These are phyloP conservation scores for Rhizomys pruinosus DNA, from an alignment of 2,113 vertebrate genomes.

Conservation along the genomic window DNA sequence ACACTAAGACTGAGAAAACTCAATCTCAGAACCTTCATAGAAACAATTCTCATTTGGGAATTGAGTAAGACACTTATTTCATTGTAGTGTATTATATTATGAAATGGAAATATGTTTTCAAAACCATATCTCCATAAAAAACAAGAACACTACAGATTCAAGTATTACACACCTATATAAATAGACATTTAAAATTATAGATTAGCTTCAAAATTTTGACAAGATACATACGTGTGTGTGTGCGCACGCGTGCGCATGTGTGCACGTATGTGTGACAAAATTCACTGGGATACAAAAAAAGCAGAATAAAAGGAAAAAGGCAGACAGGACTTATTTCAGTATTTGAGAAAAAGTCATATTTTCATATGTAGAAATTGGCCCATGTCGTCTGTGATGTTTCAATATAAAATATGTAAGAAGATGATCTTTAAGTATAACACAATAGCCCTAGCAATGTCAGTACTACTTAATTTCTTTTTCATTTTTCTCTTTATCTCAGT, in stretches of 20 bases:
- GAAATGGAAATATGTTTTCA: constrained; percentile 33
- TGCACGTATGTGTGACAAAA: constrained; percentile 48
- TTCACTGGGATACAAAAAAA: neutral
- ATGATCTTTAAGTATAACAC: neutral
- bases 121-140: constrained; percentile 14
- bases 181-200: constrained; percentile 31
- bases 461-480: constrained; percentile 54
- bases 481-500: constrained; percentile 54
- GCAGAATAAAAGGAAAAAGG: neutral
- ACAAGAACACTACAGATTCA: neutral
- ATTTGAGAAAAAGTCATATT: constrained; percentile 26
- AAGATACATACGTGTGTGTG: no score
- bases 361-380: neutral
- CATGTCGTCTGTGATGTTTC: neutral
- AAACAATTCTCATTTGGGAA: neutral
- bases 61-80: constrained; percentile 36
- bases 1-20: neutral
- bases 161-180: neutral
- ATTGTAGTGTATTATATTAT: neutral
- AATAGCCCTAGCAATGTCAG: neutral
- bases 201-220: neutral
- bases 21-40: neutral
- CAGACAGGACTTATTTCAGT: neutral
- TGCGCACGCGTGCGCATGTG: no score
- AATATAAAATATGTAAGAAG: constrained; percentile 23